phyloP scores from a whole-genome alignment of 2,113 vertebrate species.

The Gobiocypris rarus region DNA sequence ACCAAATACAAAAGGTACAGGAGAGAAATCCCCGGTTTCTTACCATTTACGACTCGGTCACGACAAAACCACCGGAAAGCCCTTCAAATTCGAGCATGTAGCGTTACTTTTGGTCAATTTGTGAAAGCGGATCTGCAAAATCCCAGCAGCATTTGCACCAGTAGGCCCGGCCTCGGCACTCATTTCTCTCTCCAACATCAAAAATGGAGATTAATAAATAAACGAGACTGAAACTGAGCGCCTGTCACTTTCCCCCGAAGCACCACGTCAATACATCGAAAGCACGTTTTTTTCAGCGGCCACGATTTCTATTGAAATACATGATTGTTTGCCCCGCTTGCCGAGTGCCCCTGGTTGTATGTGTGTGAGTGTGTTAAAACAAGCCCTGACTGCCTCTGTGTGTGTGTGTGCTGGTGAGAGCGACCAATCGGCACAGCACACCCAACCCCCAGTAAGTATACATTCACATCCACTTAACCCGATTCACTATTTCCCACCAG shows the following conservation, averaged over 20 bases:
- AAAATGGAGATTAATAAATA: constrained; percentile 49
- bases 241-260: constrained; percentile 60
- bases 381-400: constrained; percentile 71
- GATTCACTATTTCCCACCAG: constrained; percentile 38
- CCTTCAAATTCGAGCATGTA: constrained; percentile 64
- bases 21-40: constrained; percentile 68
- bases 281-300: constrained; percentile 60
- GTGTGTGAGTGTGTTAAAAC: constrained; percentile 71
- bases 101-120: constrained; percentile 73
- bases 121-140: constrained; percentile 77
- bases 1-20: constrained; percentile 60
- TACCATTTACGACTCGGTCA: constrained; percentile 79
- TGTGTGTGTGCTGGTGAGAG: constrained; percentile 33
- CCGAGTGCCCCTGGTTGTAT: constrained; percentile 78
- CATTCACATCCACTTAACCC: constrained; percentile 46
- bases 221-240: constrained; percentile 59
- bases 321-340: constrained; percentile 72
- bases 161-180: constrained; percentile 78
- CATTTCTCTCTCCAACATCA: constrained; percentile 75
- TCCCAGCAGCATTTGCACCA: constrained; percentile 72
- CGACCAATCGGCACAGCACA: constrained; percentile 67
- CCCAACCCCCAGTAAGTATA: constrained; percentile 48
- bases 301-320: constrained; percentile 68
- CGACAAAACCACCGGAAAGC: constrained; percentile 68
- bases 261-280: constrained; percentile 59